phyloP scores from a whole-genome alignment of 1,140 invertebrate genomes.

The Panagrolaimus sp. region DNA sequence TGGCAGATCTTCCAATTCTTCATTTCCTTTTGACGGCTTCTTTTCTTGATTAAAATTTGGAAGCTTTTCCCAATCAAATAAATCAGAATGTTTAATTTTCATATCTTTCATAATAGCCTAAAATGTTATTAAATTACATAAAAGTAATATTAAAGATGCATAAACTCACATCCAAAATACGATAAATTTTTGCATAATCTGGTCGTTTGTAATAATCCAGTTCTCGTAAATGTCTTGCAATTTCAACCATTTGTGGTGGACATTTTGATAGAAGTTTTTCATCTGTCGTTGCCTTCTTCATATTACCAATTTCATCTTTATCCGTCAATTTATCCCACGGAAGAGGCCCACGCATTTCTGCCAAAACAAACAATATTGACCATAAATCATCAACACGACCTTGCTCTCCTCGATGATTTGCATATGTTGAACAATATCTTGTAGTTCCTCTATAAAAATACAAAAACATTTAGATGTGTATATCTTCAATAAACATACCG shows the following conservation, averaged over 20 bases:
- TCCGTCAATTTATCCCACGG: constrained; percentile 79
- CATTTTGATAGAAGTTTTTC: constrained; percentile 31
- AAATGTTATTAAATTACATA: too few species aligned
- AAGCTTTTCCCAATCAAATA: constrained; percentile 10
- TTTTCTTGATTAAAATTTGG: constrained; percentile 4
- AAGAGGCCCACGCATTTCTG: constrained; percentile 93
- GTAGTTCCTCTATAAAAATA: constrained; percentile 78
- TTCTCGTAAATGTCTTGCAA: constrained; percentile 22
- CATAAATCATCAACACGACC: constrained; percentile 76
- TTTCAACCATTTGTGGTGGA: constrained; percentile 35
- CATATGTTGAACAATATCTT: constrained; percentile 95
- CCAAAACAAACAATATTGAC: constrained; percentile 98
- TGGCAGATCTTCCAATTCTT: constrained; percentile 10
- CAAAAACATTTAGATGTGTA: too few species aligned
- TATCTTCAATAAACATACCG: constrained; percentile 17
- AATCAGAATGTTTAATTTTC: background rate
- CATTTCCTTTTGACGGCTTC: background rate
- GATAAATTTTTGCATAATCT: constrained; percentile 31
- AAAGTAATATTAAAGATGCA: too few species aligned
- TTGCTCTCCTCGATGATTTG: constrained; percentile 81
- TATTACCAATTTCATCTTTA: constrained; percentile 37
- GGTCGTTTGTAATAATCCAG: constrained; percentile 45
- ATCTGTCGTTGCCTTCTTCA: constrained; percentile 32
- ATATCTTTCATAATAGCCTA: background rate
- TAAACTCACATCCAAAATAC: constrained; percentile 31